Evolutionary conservation across 2,888 invertebrate species (phyloP).

Genomic region (Agapetus fuscipes): DNA sequence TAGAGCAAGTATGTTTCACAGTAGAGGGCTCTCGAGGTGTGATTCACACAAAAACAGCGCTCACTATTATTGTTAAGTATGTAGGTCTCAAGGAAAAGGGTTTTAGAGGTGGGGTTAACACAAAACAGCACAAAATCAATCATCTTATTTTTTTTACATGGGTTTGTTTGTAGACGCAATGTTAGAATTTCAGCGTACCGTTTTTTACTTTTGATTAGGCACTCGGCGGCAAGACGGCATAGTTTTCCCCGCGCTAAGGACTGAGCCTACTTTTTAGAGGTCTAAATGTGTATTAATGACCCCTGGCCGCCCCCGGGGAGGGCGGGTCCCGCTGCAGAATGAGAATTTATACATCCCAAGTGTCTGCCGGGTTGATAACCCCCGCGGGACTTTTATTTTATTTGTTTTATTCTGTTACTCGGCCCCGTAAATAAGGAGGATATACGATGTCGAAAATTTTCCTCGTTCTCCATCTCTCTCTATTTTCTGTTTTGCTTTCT

Average conservation of each 20-base stretch:
- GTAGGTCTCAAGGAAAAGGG: no score
- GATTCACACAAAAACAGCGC: no score
- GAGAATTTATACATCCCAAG: slow-evolving; percentile 20
- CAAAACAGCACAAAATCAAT: no score
- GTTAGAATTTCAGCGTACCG: no score
- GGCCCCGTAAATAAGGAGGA: background rate
- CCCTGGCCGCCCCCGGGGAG: background rate
- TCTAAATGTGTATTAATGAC: slow-evolving; percentile 21
- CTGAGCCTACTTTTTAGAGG: slow-evolving; percentile 16
- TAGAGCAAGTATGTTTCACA: no score
- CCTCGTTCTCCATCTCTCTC: background rate
- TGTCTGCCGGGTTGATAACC: slow-evolving; percentile 18
- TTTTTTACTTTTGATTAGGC: no score
- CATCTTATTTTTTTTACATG: no score
- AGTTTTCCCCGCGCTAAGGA: slow-evolving; percentile 1
- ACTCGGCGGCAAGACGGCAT: no score
- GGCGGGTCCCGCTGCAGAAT: slow-evolving; percentile 8
- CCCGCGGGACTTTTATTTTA: slow-evolving; percentile 14
- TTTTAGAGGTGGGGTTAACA: no score
- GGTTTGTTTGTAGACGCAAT: no score
- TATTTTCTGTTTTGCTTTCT: background rate
- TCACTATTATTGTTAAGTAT: no score
- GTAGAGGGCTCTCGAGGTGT: no score
- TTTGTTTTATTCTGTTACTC: slow-evolving; percentile 8
- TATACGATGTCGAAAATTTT: background rate